phyloP scores from a whole-genome alignment of 2,888 invertebrate species.

The Empis stercorea region DNA sequence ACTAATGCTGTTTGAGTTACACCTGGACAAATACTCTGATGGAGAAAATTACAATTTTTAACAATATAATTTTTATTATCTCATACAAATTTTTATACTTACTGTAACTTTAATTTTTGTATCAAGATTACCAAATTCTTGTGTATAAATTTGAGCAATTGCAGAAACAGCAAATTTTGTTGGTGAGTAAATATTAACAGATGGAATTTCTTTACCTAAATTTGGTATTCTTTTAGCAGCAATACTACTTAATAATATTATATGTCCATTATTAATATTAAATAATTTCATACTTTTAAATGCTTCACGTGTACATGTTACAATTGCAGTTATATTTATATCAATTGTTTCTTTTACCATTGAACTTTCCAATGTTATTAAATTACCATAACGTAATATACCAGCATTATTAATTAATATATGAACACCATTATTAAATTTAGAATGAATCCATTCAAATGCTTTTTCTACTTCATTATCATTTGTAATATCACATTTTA shows the following conservation, averaged over 20 bases:
- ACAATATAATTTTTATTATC: too few species aligned
- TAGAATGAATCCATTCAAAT: constrained; percentile 39
- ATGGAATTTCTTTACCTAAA: constrained; percentile 9
- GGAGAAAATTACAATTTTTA: too few species aligned
- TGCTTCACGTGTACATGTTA: constrained; percentile 39
- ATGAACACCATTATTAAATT: constrained; percentile 40
- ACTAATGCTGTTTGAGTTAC: constrained; percentile 3
- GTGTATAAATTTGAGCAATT: constrained; percentile 21
- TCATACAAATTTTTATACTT: too few species aligned
- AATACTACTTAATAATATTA: constrained; percentile 30
- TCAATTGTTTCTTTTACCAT: constrained; percentile 32
- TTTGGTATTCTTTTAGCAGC: constrained; percentile 14
- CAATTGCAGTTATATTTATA: constrained; percentile 37
- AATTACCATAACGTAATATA: constrained; percentile 24
- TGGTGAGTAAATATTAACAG: constrained; percentile 20
- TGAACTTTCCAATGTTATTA: constrained; percentile 23
- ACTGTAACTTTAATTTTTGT: constrained; percentile 21
- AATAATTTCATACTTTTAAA: constrained; percentile 37
- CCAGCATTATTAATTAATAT: constrained; percentile 50
- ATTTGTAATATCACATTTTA: constrained; percentile 37
- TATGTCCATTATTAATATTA: constrained; percentile 28
- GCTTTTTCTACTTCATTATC: constrained; percentile 41
- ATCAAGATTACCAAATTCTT: constrained; percentile 20
- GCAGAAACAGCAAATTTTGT: constrained; percentile 24
- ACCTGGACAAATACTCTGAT: constrained; percentile 16